Conservation (phyloP, 2,113 vertebrate genomes). For the Oreotrochilus melanogaster region DNA sequence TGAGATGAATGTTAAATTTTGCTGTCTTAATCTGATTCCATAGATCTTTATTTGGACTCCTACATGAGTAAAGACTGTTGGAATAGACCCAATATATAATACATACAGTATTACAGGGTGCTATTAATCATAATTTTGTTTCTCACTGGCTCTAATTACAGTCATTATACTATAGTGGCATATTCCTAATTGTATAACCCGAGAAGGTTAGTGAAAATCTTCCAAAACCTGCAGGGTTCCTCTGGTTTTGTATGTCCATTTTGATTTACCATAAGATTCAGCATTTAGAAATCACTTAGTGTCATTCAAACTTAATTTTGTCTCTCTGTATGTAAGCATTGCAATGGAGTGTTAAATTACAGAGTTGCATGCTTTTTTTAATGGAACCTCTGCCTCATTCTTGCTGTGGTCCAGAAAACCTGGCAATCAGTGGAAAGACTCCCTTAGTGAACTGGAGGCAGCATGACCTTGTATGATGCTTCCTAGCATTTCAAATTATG, state of each 20-base stretch:
- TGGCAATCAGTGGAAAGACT: accelerated
- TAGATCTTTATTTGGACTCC: neutral
- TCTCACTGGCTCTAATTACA: conserved; percentile 7
- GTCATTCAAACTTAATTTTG: neutral
- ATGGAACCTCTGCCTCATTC: neutral
- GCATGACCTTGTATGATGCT: neutral
- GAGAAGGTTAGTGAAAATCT: conserved; percentile 19
- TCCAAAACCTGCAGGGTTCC: neutral
- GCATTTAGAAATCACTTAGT: neutral
- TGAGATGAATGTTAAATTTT: neutral
- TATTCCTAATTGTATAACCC: neutral
- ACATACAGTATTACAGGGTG: neutral
- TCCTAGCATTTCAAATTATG: neutral
- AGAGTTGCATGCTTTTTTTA: neutral
- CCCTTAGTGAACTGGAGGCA: neutral
- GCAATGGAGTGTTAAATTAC: neutral
- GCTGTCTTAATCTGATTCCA: neutral
- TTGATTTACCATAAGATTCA: neutral
- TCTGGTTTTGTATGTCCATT: neutral
- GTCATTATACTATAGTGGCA: neutral
- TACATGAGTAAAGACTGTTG: neutral
- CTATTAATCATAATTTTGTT: conserved; percentile 22
- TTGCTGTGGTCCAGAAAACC: neutral
- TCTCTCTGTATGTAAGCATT: neutral
- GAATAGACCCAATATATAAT: neutral